Evolutionary conservation across 2,888 invertebrate genomes (phyloP).

Genomic region (Campoplex nolae): DNA sequence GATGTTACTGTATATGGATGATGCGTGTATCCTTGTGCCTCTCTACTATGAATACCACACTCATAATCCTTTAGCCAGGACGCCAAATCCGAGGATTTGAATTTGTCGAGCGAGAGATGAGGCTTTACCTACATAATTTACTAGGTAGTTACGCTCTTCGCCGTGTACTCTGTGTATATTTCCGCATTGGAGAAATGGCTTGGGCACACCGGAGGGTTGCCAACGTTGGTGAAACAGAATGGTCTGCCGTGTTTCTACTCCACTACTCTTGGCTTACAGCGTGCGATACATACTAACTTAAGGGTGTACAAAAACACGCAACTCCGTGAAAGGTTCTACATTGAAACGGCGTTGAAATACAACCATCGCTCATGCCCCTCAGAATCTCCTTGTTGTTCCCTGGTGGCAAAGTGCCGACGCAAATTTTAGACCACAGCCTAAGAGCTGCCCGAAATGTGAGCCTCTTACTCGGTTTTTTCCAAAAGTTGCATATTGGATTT

Average conservation of each 20-base stretch:
- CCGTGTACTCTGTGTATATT: conserved; percentile 7
- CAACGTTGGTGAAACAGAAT: conserved; percentile 44
- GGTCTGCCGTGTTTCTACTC: conserved; percentile 14
- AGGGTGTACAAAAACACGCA: conserved; percentile 36
- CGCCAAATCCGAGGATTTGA: conserved; percentile 75
- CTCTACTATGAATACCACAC: conserved; percentile 58
- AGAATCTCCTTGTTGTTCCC: not conserved
- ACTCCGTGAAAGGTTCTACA: conserved; percentile 51
- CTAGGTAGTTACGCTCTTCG: conserved; percentile 62
- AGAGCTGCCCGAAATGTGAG: conserved; percentile 32
- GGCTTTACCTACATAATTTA: conserved; percentile 75
- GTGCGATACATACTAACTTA: conserved; percentile 30
- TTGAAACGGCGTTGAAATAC: conserved; percentile 63
- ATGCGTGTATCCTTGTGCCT: conserved; percentile 7
- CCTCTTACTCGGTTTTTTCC: not conserved
- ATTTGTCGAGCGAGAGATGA: conserved; percentile 74
- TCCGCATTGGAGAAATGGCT: conserved; percentile 10
- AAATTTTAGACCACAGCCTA: conserved; percentile 45
- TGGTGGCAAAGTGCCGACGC: conserved; percentile 39
- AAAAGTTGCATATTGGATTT: not conserved
- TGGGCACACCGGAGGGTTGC: conserved; percentile 45
- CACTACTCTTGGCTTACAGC: conserved; percentile 10
- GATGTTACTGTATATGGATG: conserved; percentile 6
- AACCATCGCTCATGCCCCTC: not conserved
- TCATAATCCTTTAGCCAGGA: conserved; percentile 71